Base-by-base conservation (phyloP, 2,113 vertebrate genomes). In the Merops nubicus region DNA sequence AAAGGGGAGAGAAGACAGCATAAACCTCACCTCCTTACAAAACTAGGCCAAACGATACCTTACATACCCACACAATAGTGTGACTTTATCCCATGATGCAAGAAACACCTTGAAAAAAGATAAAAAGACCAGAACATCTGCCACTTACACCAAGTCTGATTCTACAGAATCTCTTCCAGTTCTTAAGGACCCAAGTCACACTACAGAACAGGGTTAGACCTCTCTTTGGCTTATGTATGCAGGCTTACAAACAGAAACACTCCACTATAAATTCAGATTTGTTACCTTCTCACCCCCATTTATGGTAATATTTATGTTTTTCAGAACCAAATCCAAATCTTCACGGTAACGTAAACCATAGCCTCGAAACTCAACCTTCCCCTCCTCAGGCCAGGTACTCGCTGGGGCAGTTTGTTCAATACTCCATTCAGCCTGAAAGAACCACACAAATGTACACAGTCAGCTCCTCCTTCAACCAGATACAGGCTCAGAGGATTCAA, bases 211-310 rank as follows among this genome's bases (percentile, higher is more conserved):
- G 17, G 36, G 3, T 25, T 25, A 88, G 48, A 38, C 25, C 26
- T 53, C 67, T 76, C 69, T 57, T n/a, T 40, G 51, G 43, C 56
- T 70, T 28, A 38, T 11, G 9, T n/a, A 34, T 5, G 15, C 48
- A 68, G 34, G 34, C 13, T 82, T 86, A 31, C 12, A 48, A 65
- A 45, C 29, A 69, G 34, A 15, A 60, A n/a, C 16, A 14, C 21
- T 53, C 15, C 12, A 1, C 31, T 17, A 3, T 12, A 53, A 68
- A n/a, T 33, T 33, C 29, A 74, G 28, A 40, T 38, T 5, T 57
- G 69, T 34, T 72, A 99, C 99, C 99, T 99, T 99, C 70, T 99
- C 99, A 53, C 99, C 99, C 63, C 98, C 99, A 0, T 87, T 91
- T 19, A 99, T 98, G 60, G 96, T 98, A 74, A 99, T 80, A 15